Evolutionary conservation across 2,113 vertebrate genomes (phyloP).

Genomic region (Neodon shergylaensis): DNA sequence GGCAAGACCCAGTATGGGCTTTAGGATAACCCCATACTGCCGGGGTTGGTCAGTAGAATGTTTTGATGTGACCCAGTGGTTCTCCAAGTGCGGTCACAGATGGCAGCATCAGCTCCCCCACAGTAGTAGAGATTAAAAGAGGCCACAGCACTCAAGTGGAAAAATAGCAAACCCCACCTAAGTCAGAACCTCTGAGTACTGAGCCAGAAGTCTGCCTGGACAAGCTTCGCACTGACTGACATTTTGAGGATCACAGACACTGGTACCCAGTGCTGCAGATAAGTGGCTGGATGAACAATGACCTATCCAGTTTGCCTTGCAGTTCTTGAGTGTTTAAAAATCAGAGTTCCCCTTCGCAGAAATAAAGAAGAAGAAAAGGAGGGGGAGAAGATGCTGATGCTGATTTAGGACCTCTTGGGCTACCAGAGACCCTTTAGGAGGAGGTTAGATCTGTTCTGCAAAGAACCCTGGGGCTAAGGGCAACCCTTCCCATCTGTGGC

Average conservation of each 20-base stretch:
- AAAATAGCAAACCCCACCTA: background rate
- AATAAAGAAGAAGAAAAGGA: too few relatives aligned
- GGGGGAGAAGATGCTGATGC: background rate
- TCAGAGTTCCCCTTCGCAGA: background rate
- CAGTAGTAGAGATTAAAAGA: background rate
- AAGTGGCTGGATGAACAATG: background rate
- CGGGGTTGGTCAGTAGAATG: background rate
- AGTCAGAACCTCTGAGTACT: background rate
- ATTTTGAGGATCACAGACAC: background rate
- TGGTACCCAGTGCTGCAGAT: background rate
- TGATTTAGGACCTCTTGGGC: background rate
- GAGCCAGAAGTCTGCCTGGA: background rate
- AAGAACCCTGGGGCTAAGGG: background rate
- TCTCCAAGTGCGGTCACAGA: background rate
- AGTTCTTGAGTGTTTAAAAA: constrained; percentile 2
- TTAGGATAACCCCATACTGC: background rate
- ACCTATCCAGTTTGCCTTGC: background rate
- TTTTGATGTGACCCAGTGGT: background rate
- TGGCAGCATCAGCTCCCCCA: background rate
- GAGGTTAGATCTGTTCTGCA: background rate
- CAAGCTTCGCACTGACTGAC: background rate
- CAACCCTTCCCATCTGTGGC: background rate
- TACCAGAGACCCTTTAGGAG: background rate
- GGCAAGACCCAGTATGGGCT: background rate
- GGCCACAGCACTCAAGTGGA: background rate